These are phyloP conservation scores for Heliconius hortense DNA, from an alignment of 2,888 invertebrate genomes.

Conservation along the genomic window DNA sequence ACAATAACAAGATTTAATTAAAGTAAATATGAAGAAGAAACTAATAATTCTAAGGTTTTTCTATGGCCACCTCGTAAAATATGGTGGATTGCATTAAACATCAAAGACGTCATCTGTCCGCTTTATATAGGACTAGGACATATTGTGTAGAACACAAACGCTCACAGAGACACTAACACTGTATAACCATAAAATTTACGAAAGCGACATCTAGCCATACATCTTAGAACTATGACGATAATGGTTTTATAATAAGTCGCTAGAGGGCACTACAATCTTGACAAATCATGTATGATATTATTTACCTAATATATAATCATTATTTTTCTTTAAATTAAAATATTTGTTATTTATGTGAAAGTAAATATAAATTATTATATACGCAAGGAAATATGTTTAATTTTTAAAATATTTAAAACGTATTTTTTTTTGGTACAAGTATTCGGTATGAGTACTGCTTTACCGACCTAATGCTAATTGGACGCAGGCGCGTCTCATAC, in stretches of 20 bases:
- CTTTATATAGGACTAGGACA: neutral
- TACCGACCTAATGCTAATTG: conserved; percentile 61
- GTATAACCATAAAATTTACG: neutral
- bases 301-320: neutral
- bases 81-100: neutral
- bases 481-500: conserved; percentile 74
- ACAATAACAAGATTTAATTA: neutral
- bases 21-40: neutral
- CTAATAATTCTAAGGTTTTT: neutral
- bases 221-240: neutral
- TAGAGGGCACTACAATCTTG: neutral
- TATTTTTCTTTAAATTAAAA: neutral
- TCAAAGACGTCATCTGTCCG: neutral
- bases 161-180: neutral
- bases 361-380: neutral
- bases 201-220: neutral
- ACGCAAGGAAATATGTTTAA: neutral
- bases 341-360: neutral
- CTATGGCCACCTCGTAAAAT: neutral
- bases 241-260: neutral
- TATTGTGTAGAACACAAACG: neutral
- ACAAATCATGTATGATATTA: neutral
- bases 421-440: conserved; percentile 23
- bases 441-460: conserved; percentile 53
- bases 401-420: neutral